Conservation (phyloP, 2,888 invertebrate species). For the Stenichneumon culpator region DNA sequence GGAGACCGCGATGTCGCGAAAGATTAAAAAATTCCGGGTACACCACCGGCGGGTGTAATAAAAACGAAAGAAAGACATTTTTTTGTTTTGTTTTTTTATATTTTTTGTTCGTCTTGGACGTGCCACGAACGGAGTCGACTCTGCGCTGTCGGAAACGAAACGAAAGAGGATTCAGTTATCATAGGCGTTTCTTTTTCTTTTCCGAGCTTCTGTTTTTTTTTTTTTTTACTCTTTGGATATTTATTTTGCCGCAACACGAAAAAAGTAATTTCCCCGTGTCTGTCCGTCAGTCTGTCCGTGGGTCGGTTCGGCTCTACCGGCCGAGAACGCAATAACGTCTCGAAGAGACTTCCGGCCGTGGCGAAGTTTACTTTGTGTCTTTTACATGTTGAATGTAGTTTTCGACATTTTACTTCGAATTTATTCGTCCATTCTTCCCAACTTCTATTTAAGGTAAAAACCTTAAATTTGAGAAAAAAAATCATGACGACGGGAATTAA, state of each 20-base stretch:
- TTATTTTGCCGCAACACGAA: neutral
- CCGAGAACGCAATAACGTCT: no score
- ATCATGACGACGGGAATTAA: no score
- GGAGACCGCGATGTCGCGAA: conserved; percentile 33
- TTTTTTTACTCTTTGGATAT: neutral
- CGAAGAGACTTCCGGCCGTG: no score
- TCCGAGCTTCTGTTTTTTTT: neutral
- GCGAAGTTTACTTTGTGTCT: no score
- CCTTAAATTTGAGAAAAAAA: no score
- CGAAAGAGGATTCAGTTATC: conserved; percentile 21
- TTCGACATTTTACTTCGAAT: no score
- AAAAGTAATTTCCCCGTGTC: neutral
- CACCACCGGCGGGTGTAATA: conserved; percentile 42
- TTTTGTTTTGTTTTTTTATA: neutral
- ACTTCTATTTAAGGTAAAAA: no score
- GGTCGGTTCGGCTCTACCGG: neutral
- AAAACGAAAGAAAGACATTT: conserved; percentile 35
- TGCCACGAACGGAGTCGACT: neutral
- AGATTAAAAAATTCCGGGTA: conserved; percentile 46
- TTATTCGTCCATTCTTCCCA: no score
- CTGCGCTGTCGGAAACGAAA: neutral
- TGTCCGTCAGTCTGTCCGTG: neutral
- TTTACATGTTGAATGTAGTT: no score
- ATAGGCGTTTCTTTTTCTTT: neutral
- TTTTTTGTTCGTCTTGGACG: conserved; percentile 20